phyloP scores from a whole-genome alignment of 2,113 vertebrate genomes.

The Vombatus ursinus region DNA sequence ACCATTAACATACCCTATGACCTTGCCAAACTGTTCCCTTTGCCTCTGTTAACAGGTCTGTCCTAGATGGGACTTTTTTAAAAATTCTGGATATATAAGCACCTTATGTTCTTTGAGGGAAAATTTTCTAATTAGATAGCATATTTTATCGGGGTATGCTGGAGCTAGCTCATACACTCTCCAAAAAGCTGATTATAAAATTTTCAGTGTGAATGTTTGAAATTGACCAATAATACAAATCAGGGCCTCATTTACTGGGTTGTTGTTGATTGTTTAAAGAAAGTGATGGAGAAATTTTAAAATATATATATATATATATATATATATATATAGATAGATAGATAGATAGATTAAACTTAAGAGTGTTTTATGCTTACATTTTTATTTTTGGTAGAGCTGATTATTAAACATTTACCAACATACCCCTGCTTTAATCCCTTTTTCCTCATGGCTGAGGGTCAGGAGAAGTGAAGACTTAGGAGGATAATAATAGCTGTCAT shows the following conservation, averaged over 20 bases:
- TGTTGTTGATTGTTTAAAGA: not conserved
- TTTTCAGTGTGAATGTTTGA: not conserved
- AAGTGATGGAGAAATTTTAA: not conserved
- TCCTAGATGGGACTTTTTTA: not conserved
- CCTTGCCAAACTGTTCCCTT: not conserved
- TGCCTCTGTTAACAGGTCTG: not conserved
- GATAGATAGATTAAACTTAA: not conserved
- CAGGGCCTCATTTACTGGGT: not conserved
- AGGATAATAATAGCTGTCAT: not conserved
- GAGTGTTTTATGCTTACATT: not conserved
- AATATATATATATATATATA: too few species aligned
- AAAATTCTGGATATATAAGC: not conserved
- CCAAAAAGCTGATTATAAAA: not conserved
- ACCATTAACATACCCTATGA: not conserved
- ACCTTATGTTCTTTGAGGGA: not conserved
- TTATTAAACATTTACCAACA: not conserved
- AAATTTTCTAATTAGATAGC: not conserved
- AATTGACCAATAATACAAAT: not conserved
- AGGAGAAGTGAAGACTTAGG: not conserved
- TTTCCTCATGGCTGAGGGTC: not conserved
- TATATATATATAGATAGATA: too few species aligned
- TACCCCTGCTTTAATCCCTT: not conserved
- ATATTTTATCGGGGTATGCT: not conserved
- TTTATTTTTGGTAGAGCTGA: not conserved
- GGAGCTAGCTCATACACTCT: not conserved